These are phyloP conservation scores for Diogma glabrata DNA, from an alignment of 2,888 invertebrate genomes.

Conservation along the genomic window DNA sequence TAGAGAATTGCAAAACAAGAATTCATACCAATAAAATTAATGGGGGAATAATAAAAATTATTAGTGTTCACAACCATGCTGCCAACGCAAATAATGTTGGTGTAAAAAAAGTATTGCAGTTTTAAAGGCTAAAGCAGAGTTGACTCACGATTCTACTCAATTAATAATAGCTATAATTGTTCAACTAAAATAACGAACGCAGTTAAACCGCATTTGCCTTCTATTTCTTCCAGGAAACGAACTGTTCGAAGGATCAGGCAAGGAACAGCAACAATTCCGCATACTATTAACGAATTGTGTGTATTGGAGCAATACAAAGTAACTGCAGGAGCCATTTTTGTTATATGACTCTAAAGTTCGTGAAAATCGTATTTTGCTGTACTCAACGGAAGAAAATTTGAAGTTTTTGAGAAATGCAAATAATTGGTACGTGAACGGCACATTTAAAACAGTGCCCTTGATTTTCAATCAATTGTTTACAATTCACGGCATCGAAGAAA, in stretches of 20 bases:
- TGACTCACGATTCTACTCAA: background rate
- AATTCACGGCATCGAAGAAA: slow-evolving; percentile 17
- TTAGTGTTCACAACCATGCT: background rate
- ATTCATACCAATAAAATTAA: background rate
- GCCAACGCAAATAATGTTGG: background rate
- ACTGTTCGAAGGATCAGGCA: background rate
- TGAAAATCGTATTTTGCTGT: slow-evolving; percentile 1
- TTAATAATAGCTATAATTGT: slow-evolving; percentile 3
- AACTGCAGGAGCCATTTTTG: background rate
- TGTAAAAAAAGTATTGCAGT: background rate
- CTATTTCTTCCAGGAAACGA: background rate
- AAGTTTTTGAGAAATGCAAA: slow-evolving; percentile 2
- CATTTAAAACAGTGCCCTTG: slow-evolving; percentile 18
- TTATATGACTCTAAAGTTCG: background rate
- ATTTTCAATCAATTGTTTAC: slow-evolving; percentile 19
- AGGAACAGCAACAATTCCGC: background rate
- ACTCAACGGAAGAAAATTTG: slow-evolving; percentile 6
- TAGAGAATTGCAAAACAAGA: background rate
- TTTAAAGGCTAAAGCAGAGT: background rate
- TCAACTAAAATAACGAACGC: background rate
- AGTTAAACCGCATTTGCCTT: slow-evolving; percentile 1
- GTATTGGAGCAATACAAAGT: slow-evolving; percentile 4
- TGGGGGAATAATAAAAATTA: background rate
- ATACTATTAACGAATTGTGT: background rate
- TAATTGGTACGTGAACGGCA: slow-evolving; percentile 19